Evolutionary conservation across 2,797 vertebrate species (phyloP).

Genomic region (Enteromius unitaeniatus): DNA sequence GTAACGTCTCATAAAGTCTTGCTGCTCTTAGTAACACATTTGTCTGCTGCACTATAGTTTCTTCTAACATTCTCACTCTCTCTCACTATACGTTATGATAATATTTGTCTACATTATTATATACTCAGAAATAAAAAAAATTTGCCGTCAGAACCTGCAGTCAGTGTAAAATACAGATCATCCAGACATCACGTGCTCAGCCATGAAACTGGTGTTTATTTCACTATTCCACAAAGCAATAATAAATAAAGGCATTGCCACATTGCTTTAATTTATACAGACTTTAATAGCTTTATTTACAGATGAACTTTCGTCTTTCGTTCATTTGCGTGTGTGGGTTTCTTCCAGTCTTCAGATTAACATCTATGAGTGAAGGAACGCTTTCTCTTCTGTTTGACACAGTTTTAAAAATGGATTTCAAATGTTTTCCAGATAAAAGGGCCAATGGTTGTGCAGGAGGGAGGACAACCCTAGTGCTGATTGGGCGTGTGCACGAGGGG

Average conservation of each 20-base stretch:
- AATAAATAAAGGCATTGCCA: constrained; percentile 77
- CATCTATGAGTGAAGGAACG: constrained; percentile 71
- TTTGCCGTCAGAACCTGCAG: not conserved
- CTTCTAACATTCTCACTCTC: not conserved
- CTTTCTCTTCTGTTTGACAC: constrained; percentile 53
- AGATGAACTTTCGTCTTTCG: constrained; percentile 81
- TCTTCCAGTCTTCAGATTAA: constrained; percentile 84
- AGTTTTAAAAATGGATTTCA: constrained; percentile 82
- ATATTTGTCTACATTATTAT: not conserved
- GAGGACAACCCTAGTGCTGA: constrained; percentile 15
- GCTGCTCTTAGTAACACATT: not conserved
- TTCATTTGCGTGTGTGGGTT: constrained; percentile 67
- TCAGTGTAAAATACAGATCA: constrained; percentile 33
- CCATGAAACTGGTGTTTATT: constrained; percentile 56
- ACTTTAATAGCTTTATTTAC: constrained; percentile 99
- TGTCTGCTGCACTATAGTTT: not conserved
- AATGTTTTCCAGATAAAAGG: constrained; percentile 76
- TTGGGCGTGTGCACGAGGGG: constrained; percentile 3
- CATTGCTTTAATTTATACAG: constrained; percentile 95
- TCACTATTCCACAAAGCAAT: constrained; percentile 56
- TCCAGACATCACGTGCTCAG: constrained; percentile 36
- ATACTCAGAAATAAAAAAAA: not conserved
- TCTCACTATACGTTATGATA: not conserved
- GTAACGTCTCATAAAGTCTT: too few relatives aligned
- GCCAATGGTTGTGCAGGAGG: constrained; percentile 69